These are phyloP conservation scores for Allobates femoralis DNA, from an alignment of 2,797 vertebrate genomes.

Conservation along the genomic window DNA sequence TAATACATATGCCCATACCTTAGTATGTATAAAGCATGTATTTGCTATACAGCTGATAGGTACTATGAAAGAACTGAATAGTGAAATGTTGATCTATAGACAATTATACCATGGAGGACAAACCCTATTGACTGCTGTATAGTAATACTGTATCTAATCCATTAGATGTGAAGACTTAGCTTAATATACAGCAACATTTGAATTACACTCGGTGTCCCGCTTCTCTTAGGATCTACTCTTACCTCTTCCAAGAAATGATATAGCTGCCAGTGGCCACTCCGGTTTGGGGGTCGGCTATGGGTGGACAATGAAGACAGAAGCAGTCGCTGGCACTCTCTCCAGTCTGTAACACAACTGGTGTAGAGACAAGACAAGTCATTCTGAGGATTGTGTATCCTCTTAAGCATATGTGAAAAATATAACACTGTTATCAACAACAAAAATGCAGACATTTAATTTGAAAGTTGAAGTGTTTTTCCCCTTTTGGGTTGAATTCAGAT, in stretches of 20 bases:
- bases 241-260: slow-evolving; percentile 90
- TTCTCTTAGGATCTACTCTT: neutral
- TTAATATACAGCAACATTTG: neutral
- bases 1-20: no score
- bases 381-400: neutral
- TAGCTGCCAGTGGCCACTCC: slow-evolving; percentile 91
- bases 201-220: neutral
- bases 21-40: neutral
- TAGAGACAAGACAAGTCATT: slow-evolving; percentile 14
- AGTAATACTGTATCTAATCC: neutral
- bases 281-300: slow-evolving; percentile 74
- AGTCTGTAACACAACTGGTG: slow-evolving; percentile 90
- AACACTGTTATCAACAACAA: neutral
- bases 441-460: neutral
- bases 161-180: neutral
- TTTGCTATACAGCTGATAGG: neutral
- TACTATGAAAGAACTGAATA: neutral
- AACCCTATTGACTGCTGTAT: neutral
- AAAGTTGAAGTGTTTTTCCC: no score
- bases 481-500: no score
- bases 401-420: neutral
- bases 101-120: neutral
- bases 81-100: neutral
- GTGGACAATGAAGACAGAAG: slow-evolving; percentile 90
- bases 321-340: slow-evolving; percentile 94